These are phyloP conservation scores for Procambarus clarkii DNA, from an alignment of 1,140 invertebrate species.

Conservation along the genomic window DNA sequence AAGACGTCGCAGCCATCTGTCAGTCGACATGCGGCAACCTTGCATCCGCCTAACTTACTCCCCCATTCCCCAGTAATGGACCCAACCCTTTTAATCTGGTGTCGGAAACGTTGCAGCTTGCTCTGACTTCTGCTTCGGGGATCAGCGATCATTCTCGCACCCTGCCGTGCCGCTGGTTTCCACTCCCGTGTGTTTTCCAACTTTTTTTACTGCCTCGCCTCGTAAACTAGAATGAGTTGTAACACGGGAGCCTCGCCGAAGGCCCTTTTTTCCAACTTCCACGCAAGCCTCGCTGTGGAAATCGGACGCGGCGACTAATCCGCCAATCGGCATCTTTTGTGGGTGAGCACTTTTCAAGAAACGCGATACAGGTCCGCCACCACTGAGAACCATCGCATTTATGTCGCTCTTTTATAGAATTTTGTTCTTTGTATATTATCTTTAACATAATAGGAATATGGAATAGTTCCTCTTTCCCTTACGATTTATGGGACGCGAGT, in stretches of 20 bases:
- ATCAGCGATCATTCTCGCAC: neutral
- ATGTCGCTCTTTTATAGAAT: neutral
- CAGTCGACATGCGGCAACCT: conserved; percentile 52
- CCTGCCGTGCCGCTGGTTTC: too few relatives aligned
- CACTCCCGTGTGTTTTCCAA: too few relatives aligned
- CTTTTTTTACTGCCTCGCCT: too few relatives aligned
- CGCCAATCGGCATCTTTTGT: conserved; percentile 69
- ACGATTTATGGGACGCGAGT: too few relatives aligned
- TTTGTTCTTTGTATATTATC: neutral
- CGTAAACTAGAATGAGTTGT: too few relatives aligned
- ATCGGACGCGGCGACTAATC: conserved; percentile 58
- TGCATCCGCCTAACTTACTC: conserved; percentile 59
- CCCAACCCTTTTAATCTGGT: conserved; percentile 65
- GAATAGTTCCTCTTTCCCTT: too few relatives aligned
- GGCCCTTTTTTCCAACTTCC: neutral
- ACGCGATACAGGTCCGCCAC: conserved; percentile 51
- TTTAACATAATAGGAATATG: neutral
- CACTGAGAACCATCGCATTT: conserved; percentile 5
- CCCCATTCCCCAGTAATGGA: conserved; percentile 61
- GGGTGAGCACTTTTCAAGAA: conserved; percentile 67
- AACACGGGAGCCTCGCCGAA: too few relatives aligned
- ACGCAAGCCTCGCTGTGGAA: neutral
- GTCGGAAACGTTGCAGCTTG: conserved; percentile 55
- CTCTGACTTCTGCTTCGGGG: conserved; percentile 19
- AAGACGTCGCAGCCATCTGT: neutral